Evolutionary conservation across 2,888 invertebrate genomes (phyloP).

Genomic region (Leptopilina drosophilae): DNA sequence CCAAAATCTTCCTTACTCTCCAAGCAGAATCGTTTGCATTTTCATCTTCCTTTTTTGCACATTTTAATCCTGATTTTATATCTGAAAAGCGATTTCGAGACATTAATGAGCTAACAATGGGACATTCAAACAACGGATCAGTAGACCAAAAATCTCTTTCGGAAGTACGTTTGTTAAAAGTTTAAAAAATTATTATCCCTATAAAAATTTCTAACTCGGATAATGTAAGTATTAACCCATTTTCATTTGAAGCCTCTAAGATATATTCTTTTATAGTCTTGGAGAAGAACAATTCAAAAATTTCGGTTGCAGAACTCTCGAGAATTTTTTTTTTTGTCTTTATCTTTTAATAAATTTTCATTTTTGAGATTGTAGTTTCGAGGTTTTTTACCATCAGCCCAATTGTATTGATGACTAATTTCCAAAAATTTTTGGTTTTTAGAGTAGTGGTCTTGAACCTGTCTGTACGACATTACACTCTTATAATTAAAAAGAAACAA

Average conservation of each 20-base stretch:
- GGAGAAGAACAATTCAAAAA: constrained; percentile 23
- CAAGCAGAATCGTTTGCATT: constrained; percentile 39
- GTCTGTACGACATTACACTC: constrained; percentile 2
- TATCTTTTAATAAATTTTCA: constrained; percentile 8
- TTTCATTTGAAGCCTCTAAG: not conserved
- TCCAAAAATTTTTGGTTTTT: not conserved
- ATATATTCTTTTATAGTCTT: not conserved
- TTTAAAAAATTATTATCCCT: constrained; percentile 40
- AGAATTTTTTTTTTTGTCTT: not conserved
- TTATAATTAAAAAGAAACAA: no score
- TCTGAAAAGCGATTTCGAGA: no score
- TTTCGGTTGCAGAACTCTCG: not conserved
- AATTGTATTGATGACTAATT: no score
- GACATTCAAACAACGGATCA: constrained; percentile 34
- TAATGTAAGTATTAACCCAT: constrained; percentile 17
- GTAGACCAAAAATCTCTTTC: constrained; percentile 44
- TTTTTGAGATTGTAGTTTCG: not conserved
- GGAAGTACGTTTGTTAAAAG: constrained; percentile 39
- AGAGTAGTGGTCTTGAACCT: not conserved
- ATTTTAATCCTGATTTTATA: no score
- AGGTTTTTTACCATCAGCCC: no score
- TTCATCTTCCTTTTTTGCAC: constrained; percentile 4
- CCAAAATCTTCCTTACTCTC: constrained; percentile 34
- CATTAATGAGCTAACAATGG: constrained; percentile 28
- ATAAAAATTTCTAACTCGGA: constrained; percentile 38